These are phyloP conservation scores for Stegana nigrithorax DNA, from an alignment of 2,888 invertebrate genomes.

Conservation along the genomic window DNA sequence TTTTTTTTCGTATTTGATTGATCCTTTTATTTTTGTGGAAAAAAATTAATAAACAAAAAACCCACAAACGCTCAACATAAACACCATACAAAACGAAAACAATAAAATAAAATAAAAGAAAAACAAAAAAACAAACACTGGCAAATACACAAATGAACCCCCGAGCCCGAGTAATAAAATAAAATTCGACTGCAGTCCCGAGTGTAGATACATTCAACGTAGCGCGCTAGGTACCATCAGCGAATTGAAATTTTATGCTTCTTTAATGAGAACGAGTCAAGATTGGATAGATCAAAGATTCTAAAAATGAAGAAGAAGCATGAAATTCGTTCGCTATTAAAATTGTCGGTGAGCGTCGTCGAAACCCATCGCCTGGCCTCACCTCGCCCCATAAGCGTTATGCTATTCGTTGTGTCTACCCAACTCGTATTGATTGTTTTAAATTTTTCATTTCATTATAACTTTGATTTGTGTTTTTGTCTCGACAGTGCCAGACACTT, in stretches of 20 bases:
- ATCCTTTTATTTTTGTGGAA: too few relatives aligned
- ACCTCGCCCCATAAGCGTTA: too few relatives aligned
- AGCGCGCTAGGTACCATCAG: too few relatives aligned
- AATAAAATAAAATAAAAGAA: too few relatives aligned
- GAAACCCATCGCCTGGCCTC: neutral
- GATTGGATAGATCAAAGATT: neutral
- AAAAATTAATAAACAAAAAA: constrained; percentile 25
- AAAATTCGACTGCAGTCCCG: constrained; percentile 69
- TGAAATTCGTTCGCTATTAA: too few relatives aligned
- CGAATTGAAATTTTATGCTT: constrained; percentile 17
- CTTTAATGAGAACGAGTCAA: neutral
- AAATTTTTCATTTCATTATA: too few relatives aligned
- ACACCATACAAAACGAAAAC: constrained; percentile 30
- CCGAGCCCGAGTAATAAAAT: constrained; percentile 26
- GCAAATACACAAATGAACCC: constrained; percentile 17
- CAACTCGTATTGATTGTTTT: neutral
- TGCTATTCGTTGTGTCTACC: neutral
- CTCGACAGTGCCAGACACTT: neutral
- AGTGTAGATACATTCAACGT: constrained; percentile 54
- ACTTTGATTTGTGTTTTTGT: neutral
- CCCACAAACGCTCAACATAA: constrained; percentile 28
- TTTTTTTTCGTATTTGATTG: too few relatives aligned
- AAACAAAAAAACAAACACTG: constrained; percentile 1
- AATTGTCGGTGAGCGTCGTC: neutral
- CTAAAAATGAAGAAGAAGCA: constrained; percentile 8